Evolutionary conservation across 2,113 vertebrate species (phyloP).

Genomic region (Pycnonotus jocosus): DNA sequence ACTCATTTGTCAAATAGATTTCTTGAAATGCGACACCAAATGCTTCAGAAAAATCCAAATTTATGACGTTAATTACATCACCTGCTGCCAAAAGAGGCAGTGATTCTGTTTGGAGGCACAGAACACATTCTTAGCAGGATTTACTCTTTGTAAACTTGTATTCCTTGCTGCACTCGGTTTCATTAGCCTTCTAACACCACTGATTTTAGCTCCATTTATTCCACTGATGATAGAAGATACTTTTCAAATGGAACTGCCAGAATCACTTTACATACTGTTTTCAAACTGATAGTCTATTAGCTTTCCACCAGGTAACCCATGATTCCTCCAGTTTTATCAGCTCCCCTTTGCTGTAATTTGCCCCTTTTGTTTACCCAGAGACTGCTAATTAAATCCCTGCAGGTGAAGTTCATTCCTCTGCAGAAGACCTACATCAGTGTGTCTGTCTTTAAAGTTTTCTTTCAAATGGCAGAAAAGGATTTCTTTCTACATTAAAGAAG

Average conservation of each 20-base stretch:
- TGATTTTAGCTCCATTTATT: slow-evolving; percentile 40
- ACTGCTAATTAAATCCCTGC: slow-evolving; percentile 25
- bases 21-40: slow-evolving; percentile 4
- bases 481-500: not conserved
- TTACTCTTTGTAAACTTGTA: not conserved
- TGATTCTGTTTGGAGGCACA: not conserved
- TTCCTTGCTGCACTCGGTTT: not conserved
- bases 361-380: not conserved
- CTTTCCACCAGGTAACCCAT: slow-evolving; percentile 8
- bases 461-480: not conserved
- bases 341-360: not conserved
- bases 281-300: slow-evolving; percentile 28
- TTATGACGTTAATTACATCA: slow-evolving; percentile 3
- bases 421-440: not conserved
- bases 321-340: slow-evolving; percentile 2
- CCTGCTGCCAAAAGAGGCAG: not conserved
- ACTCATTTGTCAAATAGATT: slow-evolving; percentile 47
- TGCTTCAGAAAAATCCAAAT: slow-evolving; percentile 29
- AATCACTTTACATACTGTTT: slow-evolving; percentile 33
- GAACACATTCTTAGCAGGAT: not conserved
- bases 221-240: slow-evolving; percentile 35
- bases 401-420: not conserved
- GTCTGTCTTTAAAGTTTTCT: not conserved
- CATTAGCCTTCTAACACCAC: slow-evolving; percentile 11
- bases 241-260: slow-evolving; percentile 50